These are phyloP conservation scores for Onychorhynchus coronatus DNA, from an alignment of 2,113 vertebrate species.

Conservation along the genomic window DNA sequence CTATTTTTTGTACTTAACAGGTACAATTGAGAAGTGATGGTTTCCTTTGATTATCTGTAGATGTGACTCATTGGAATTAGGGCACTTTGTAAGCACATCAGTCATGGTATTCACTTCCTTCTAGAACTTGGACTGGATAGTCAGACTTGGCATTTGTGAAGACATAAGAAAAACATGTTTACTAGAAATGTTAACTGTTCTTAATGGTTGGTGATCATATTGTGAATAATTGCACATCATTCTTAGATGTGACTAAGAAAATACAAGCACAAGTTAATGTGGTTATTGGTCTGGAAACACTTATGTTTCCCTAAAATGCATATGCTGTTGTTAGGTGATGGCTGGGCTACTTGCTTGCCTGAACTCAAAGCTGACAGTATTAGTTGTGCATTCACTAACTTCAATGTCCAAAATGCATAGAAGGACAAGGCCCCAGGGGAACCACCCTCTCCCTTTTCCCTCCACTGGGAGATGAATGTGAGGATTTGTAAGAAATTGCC, in stretches of 20 bases:
- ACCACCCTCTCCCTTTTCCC: not conserved
- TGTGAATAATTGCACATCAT: not conserved
- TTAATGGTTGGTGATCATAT: not conserved
- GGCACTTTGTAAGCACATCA: not conserved
- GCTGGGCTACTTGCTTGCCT: not conserved
- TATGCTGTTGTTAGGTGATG: not conserved
- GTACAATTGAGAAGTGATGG: not conserved
- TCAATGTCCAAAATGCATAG: not conserved
- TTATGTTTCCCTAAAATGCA: accelerated
- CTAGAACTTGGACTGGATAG: not conserved
- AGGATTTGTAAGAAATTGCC: not conserved
- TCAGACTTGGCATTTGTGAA: not conserved
- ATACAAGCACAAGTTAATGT: not conserved
- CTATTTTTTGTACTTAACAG: not conserved
- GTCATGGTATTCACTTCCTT: not conserved
- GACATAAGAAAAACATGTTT: not conserved
- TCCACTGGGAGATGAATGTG: not conserved
- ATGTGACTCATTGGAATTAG: not conserved
- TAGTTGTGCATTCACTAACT: not conserved
- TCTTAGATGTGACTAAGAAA: not conserved
- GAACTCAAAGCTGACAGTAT: not conserved
- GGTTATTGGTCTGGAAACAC: not conserved
- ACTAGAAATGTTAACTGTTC: not conserved
- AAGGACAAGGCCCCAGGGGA: not conserved
- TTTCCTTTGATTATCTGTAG: not conserved